phyloP scores from a whole-genome alignment of 2,797 vertebrate species.

The Semaprochilodus insignis region DNA sequence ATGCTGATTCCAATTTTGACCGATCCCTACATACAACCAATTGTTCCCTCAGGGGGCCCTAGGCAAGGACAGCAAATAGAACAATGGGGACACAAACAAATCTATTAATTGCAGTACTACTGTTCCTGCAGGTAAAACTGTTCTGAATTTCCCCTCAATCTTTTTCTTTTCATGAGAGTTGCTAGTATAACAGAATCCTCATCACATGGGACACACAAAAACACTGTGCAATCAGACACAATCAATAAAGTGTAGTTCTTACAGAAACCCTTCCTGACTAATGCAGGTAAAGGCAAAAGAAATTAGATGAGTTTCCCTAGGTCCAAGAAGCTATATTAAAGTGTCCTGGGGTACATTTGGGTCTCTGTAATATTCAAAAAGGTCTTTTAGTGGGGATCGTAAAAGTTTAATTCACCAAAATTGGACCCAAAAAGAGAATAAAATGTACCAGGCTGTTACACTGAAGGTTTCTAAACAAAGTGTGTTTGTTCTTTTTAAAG shows the following conservation, averaged over 20 bases:
- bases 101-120: not conserved
- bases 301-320: slow-evolving; percentile 5
- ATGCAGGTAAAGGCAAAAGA: slow-evolving; percentile 32
- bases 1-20: too few relatives aligned
- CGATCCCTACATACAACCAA: too few relatives aligned
- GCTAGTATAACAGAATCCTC: not conserved
- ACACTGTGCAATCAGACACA: not conserved
- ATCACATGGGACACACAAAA: not conserved
- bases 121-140: too few relatives aligned
- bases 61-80: not conserved
- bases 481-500: slow-evolving; percentile 33
- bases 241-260: not conserved
- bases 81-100: not conserved
- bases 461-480: slow-evolving; percentile 5
- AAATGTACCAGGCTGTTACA: not conserved
- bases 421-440: not conserved
- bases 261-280: not conserved
- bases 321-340: slow-evolving; percentile 41
- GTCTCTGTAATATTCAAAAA: slow-evolving; percentile 28
- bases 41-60: too few relatives aligned
- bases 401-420: slow-evolving; percentile 24
- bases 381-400: slow-evolving; percentile 25
- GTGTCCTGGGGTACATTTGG: slow-evolving; percentile 1
- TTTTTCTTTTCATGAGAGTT: not conserved
- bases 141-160: not conserved